A percentile compares a stretch with the other conserved stretches of the same genome.
phyloP scores from a whole-genome alignment of 2,888 invertebrate genomes.

The Phymatocera aterrima region DNA sequence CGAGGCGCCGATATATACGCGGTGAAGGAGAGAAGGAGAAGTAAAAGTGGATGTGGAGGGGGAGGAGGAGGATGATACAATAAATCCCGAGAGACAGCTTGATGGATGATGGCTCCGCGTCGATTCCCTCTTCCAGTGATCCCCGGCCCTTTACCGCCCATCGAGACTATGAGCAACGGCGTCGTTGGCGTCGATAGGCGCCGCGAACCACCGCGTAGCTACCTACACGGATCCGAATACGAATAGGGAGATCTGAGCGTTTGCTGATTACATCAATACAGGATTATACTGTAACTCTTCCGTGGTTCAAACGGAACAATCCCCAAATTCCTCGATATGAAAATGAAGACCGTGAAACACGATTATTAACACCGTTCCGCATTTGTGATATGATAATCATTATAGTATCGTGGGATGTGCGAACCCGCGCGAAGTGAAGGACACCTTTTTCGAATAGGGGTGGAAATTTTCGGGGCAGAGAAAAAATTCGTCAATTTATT shows the following conservation, averaged over 20 bases:
- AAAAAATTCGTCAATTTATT: neutral
- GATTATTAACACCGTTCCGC: slow-evolving; percentile 10
- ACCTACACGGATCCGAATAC: too few species aligned
- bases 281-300: slow-evolving; percentile 14
- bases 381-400: neutral
- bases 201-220: neutral
- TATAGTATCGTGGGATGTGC: too few species aligned
- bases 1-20: slow-evolving; percentile 12
- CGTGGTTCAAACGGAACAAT: neutral
- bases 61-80: slow-evolving; percentile 42
- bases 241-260: slow-evolving; percentile 10
- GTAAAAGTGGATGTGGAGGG: neutral
- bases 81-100: slow-evolving; percentile 51
- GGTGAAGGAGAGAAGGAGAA: neutral
- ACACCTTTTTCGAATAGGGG: neutral
- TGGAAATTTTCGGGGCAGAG: neutral
- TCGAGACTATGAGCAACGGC: neutral
- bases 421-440: neutral
- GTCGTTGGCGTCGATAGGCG: slow-evolving; percentile 37
- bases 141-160: slow-evolving; percentile 42
- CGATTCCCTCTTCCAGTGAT: slow-evolving; percentile 52
- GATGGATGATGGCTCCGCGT: slow-evolving; percentile 61
- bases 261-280: slow-evolving; percentile 29
- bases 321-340: neutral
- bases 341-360: neutral